Conservation (phyloP, 2,888 invertebrate species). For the Netelia virgata region DNA sequence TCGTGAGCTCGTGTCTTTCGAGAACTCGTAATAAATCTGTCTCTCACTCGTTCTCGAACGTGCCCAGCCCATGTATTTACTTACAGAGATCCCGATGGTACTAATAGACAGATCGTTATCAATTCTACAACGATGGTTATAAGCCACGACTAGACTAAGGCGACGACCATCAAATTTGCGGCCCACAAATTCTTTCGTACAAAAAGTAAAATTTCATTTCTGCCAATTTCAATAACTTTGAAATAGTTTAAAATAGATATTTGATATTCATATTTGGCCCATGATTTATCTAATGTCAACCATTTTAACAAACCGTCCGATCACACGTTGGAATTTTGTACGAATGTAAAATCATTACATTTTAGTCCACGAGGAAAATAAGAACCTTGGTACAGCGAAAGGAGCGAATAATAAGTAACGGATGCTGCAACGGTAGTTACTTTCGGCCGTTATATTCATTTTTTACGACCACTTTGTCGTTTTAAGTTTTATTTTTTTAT, state of each 20-base stretch:
- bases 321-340: too few relatives aligned
- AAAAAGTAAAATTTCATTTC: background rate
- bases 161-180: background rate
- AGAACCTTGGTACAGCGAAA: too few relatives aligned
- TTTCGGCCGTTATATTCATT: too few relatives aligned
- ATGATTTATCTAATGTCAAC: background rate
- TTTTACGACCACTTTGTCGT: too few relatives aligned
- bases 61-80: slow-evolving; percentile 20
- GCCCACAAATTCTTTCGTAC: background rate
- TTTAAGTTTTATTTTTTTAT: too few relatives aligned
- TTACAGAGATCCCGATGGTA: slow-evolving; percentile 7
- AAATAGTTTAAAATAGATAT: background rate
- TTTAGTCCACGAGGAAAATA: too few relatives aligned
- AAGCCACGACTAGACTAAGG: background rate
- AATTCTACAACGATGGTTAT: background rate
- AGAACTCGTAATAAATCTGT: slow-evolving; percentile 42
- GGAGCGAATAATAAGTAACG: too few relatives aligned
- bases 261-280: background rate
- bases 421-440: too few relatives aligned
- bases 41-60: background rate
- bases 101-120: slow-evolving; percentile 13
- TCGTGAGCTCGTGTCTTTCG: slow-evolving; percentile 41
- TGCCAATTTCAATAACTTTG: too few relatives aligned
- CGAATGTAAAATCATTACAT: too few relatives aligned
- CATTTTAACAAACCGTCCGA: too few relatives aligned